These are phyloP conservation scores for Agraylea sexmaculata DNA, from an alignment of 1,140 invertebrate species.

Conservation along the genomic window DNA sequence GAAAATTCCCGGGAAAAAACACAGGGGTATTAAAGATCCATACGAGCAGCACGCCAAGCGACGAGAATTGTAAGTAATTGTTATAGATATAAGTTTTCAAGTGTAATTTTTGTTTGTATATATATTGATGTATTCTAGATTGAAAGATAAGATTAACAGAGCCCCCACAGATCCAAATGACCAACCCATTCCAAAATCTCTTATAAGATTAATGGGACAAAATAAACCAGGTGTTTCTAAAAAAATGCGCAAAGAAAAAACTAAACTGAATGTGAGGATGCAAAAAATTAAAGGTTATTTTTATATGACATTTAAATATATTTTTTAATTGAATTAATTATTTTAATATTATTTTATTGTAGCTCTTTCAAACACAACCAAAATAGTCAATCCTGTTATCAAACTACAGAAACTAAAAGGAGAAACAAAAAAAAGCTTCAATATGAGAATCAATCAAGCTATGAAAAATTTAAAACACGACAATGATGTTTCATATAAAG, in stretches of 20 bases:
- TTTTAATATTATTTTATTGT: constrained; percentile 7
- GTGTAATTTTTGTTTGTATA: constrained; percentile 8
- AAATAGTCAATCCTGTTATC: constrained; percentile 14
- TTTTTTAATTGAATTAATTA: constrained; percentile 2
- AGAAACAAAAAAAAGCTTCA: constrained; percentile 19
- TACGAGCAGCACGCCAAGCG: constrained; percentile 47
- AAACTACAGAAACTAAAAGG: constrained; percentile 18
- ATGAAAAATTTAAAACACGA: constrained; percentile 14
- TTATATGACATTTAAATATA: constrained; percentile 1
- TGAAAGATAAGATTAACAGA: constrained; percentile 53
- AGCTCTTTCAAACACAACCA: constrained; percentile 6
- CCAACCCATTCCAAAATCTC: constrained; percentile 52
- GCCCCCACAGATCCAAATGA: constrained; percentile 51
- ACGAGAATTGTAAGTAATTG: constrained; percentile 39
- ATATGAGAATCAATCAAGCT: constrained; percentile 17
- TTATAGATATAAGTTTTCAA: constrained; percentile 9
- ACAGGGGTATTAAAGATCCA: constrained; percentile 56
- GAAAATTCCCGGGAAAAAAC: constrained; percentile 63
- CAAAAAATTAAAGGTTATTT: neutral
- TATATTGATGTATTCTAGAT: constrained; percentile 42
- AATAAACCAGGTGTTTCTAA: neutral
- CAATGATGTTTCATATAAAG: constrained; percentile 14
- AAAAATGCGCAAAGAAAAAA: constrained; percentile 20
- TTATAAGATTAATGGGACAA: constrained; percentile 41
- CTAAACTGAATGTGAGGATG: neutral